Evolutionary conservation across 1,140 invertebrate species (phyloP).

Genomic region (Heliconius hewitsoni): DNA sequence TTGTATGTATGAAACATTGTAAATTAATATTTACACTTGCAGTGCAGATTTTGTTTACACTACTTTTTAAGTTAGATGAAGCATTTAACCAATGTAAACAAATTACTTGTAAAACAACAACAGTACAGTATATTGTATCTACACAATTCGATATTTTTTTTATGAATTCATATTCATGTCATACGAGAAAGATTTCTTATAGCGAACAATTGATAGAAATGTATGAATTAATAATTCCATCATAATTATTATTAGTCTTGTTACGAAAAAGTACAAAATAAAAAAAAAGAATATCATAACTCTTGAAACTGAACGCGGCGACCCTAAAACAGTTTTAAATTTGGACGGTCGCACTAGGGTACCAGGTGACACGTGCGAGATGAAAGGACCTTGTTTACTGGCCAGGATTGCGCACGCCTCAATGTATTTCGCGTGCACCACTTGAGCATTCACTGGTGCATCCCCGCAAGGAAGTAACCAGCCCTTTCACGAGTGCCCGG

Average conservation of each 20-base stretch:
- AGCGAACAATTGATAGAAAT: too few relatives aligned
- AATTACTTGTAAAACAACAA: too few relatives aligned
- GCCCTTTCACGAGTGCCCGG: conserved; percentile 48
- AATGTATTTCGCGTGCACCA: conserved; percentile 60
- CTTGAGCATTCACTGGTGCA: conserved; percentile 65
- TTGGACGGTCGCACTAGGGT: conserved; percentile 39
- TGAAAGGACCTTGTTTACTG: conserved; percentile 68
- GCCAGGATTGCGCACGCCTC: conserved; percentile 61
- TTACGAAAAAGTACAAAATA: background rate
- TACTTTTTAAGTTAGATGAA: too few relatives aligned
- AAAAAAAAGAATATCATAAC: background rate
- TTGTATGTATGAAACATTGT: background rate
- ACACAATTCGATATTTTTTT: too few relatives aligned
- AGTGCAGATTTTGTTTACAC: background rate
- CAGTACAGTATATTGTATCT: too few relatives aligned
- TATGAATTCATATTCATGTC: too few relatives aligned
- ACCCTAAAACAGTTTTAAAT: conserved; percentile 35
- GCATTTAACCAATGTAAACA: too few relatives aligned
- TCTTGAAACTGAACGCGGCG: conserved; percentile 5
- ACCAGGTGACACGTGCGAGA: conserved; percentile 62
- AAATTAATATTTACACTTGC: background rate
- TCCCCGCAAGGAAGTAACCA: conserved; percentile 56
- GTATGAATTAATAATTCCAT: too few relatives aligned
- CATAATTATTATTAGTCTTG: too few relatives aligned
- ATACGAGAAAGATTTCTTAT: too few relatives aligned